Conservation (phyloP, 2,797 vertebrate species). For the Tauraco hartlaubi region DNA sequence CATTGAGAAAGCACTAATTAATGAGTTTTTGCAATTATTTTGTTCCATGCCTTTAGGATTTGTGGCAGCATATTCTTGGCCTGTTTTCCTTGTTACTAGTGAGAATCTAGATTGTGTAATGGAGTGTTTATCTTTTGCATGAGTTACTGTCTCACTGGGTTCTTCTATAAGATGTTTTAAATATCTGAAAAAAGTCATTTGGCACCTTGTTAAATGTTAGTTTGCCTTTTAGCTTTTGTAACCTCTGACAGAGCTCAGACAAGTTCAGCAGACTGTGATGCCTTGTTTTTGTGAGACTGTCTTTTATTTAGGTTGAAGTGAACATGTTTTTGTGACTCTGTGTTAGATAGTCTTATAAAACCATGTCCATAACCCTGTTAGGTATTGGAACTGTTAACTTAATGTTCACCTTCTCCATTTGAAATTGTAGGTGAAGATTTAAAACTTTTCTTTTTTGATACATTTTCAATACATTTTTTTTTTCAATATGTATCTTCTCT, state of each 20-base stretch:
- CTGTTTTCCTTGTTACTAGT: background rate
- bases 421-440: background rate
- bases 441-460: background rate
- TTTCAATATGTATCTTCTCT: background rate
- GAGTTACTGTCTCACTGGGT: background rate
- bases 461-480: background rate
- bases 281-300: background rate
- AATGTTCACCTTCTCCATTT: background rate
- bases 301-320: background rate
- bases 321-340: background rate
- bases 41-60: background rate
- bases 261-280: background rate
- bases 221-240: background rate
- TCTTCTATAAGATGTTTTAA: background rate
- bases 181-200: background rate
- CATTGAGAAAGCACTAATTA: background rate
- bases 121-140: background rate
- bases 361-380: background rate
- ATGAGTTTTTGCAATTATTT: background rate
- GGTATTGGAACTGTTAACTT: background rate
- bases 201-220: background rate
- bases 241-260: background rate
- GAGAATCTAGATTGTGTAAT: background rate
- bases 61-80: background rate
- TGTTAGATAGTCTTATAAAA: background rate